These are phyloP conservation scores for Trichechus manatus DNA, from an alignment of 2,113 vertebrate species.

Conservation along the genomic window DNA sequence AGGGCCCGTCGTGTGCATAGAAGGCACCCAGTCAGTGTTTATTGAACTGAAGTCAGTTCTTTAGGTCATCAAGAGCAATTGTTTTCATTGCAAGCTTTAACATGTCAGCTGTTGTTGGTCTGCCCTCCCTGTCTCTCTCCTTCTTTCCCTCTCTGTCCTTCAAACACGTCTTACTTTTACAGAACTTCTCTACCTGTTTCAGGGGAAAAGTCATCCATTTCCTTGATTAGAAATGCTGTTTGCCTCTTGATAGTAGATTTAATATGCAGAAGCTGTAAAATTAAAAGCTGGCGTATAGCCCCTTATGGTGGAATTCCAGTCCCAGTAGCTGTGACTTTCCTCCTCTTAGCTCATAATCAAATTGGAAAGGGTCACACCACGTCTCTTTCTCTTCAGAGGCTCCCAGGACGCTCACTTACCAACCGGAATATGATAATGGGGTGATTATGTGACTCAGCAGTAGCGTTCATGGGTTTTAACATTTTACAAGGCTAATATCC, in stretches of 20 bases:
- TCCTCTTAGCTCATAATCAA: background rate
- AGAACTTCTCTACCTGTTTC: background rate
- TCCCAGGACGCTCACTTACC: background rate
- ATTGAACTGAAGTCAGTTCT: background rate
- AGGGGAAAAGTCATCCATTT: background rate
- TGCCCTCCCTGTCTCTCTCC: background rate
- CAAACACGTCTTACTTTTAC: background rate
- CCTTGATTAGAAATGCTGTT: background rate
- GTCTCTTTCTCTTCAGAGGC: background rate
- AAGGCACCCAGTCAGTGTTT: background rate
- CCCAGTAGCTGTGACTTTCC: background rate
- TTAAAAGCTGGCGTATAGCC: background rate
- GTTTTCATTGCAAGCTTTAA: background rate
- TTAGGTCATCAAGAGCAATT: background rate
- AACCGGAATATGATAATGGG: background rate
- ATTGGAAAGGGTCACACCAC: background rate
- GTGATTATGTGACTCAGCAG: background rate
- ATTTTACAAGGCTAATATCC: background rate
- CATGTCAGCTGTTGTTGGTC: background rate
- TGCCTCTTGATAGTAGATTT: background rate
- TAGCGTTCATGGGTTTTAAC: background rate
- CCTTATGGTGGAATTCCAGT: background rate
- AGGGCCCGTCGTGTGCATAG: accelerated
- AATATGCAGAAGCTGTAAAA: background rate
- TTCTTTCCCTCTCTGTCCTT: background rate